Base-by-base conservation (phyloP, 2,888 invertebrate species). In the Drosophila pullipes region DNA sequence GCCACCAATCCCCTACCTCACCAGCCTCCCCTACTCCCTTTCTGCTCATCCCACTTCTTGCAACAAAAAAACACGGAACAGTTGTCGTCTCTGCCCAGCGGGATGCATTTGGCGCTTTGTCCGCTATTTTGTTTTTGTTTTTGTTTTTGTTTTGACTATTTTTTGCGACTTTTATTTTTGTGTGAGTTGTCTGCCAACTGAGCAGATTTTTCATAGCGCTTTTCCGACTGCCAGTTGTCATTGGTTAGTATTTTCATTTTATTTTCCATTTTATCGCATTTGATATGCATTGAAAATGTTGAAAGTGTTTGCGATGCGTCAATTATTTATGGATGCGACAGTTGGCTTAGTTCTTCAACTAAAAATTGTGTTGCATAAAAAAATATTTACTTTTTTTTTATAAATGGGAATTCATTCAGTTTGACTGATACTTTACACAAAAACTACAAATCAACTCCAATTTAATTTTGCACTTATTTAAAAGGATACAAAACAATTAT, bases 81-180 rank as follows among this genome's bases (percentile, higher is more conserved):
- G 67, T 80, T 85, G 83, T 83, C 57, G 61, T 83, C 89, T 58
- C 60, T 67, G 65, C 74, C 89, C 89, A 74, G 80, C 69, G 83
- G 89, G 81, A 81, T 55, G 33, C 68, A 33, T 71, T 71, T 70
- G 82, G 57, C 68, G 66, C 55, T 69, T 66, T 68, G 60, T 71
- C 22, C 54, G 55, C 44, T 16, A 39, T 39, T 28, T 37, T 11
- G 0, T 7, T 57, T 57, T 25, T 31, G 55, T 41, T 58, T 65
- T 44, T 58, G 9, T 31, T 31, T 9, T 31, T 31, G 39, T 57
- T 39, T 49, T 25, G n/a, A 10, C 30, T 49, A 18, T 35, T 28
- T 70, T 28, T 52, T 13, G 4, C 37, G 37, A 28, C 39, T 63
- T 63, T 69, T 63, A 62, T 59, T 58, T 49, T 11, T 28, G 30